A percentile compares a stretch with the other conserved stretches of the same genome.
Conservation (phyloP, 1,140 invertebrate species). For the Mactra quadrangularis region DNA sequence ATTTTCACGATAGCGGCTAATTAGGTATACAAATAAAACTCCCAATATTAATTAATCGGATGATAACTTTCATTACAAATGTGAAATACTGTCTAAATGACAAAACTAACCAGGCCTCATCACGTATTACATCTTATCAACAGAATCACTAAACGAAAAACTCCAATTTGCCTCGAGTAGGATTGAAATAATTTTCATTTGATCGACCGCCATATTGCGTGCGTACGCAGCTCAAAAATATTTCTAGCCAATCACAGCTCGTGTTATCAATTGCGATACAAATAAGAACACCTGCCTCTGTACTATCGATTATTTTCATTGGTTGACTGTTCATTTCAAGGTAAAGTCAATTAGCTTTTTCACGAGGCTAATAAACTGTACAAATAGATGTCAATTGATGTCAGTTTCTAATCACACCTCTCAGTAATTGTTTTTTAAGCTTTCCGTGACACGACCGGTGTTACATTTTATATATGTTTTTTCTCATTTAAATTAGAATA, state of each 20-base stretch:
- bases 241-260: constrained; percentile 18
- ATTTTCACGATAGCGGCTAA: constrained; percentile 1
- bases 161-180: constrained; percentile 37
- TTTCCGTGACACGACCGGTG: too few species aligned
- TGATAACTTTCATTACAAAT: constrained; percentile 18
- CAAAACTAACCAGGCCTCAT: neutral
- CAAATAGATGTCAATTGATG: too few species aligned
- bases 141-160: constrained; percentile 4
- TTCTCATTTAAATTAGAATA: too few species aligned
- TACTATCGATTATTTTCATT: constrained; percentile 38
- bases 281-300: constrained; percentile 22
- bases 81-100: constrained; percentile 22
- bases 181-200: constrained; percentile 11
- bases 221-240: constrained; percentile 8
- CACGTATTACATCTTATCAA: neutral
- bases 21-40: constrained; percentile 44
- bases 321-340: constrained; percentile 15
- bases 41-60: constrained; percentile 33
- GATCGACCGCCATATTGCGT: constrained; percentile 44
- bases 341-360: constrained; percentile 20
- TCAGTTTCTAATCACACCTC: too few species aligned
- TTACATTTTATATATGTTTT: too few species aligned
- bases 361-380: too few species aligned
- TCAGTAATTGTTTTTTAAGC: too few species aligned
- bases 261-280: neutral